Percentiles rank a stretch among this genome's conserved stretches.
phyloP scores from a whole-genome alignment of 2,888 invertebrate species.

The Oligia latruncula region DNA sequence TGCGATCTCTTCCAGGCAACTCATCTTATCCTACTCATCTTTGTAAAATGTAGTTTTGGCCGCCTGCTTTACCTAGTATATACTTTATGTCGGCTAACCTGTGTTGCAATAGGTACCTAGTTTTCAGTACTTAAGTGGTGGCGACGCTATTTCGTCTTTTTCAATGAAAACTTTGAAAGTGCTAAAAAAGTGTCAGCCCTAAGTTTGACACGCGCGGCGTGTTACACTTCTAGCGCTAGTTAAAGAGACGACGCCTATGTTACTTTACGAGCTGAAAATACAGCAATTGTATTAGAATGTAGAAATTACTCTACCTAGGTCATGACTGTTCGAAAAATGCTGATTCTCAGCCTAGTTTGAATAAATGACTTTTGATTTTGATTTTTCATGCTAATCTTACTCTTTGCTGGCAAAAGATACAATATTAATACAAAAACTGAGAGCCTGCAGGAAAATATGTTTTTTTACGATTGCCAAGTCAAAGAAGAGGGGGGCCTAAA shows the following conservation, averaged over 20 bases:
- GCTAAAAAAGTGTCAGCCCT: slow-evolving; percentile 36
- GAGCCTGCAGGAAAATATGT: not conserved
- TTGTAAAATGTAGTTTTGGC: not conserved
- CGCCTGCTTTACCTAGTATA: not conserved
- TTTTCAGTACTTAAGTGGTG: too few relatives aligned
- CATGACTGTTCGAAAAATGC: not conserved
- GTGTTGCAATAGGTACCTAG: not conserved
- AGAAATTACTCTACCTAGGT: slow-evolving; percentile 22
- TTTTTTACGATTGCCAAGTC: not conserved
- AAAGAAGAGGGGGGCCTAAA: not conserved
- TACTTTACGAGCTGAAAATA: slow-evolving; percentile 42
- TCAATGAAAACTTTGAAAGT: not conserved
- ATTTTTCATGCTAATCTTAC: not conserved
- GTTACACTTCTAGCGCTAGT: slow-evolving; percentile 61
- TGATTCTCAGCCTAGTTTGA: too few relatives aligned
- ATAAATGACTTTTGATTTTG: too few relatives aligned
- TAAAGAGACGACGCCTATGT: slow-evolving; percentile 64
- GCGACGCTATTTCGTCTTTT: not conserved
- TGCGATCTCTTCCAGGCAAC: too few relatives aligned
- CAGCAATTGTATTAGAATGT: slow-evolving; percentile 36
- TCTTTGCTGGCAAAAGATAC: not conserved
- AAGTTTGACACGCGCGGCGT: slow-evolving; percentile 59
- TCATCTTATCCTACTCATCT: not conserved
- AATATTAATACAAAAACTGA: not conserved
- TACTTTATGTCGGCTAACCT: not conserved